Conservation (phyloP, 2,888 invertebrate genomes). For the Schizotus pectinicornis region DNA sequence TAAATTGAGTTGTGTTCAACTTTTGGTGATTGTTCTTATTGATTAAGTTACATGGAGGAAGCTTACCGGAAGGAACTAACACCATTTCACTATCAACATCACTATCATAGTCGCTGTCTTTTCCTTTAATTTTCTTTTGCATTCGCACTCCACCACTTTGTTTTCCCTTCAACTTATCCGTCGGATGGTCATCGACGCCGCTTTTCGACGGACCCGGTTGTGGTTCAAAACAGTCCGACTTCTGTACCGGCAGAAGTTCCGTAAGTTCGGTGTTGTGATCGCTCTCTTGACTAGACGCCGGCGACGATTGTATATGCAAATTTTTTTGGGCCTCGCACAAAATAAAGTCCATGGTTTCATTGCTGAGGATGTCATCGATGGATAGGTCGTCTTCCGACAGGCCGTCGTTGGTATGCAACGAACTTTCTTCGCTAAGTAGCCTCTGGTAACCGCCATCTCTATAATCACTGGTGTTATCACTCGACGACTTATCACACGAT, state of each 20-base stretch:
- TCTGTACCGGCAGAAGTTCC: slow-evolving; percentile 38
- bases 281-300: slow-evolving; percentile 33
- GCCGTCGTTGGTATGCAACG: slow-evolving; percentile 28
- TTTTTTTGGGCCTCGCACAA: slow-evolving; percentile 46
- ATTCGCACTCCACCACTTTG: not conserved
- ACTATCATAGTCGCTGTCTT: slow-evolving; percentile 30
- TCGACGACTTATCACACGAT: slow-evolving; percentile 10
- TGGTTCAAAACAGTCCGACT: slow-evolving; percentile 9
- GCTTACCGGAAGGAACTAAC: slow-evolving; percentile 56
- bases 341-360: slow-evolving; percentile 48
- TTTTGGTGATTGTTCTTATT: not conserved
- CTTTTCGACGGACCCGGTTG: slow-evolving; percentile 4
- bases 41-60: not conserved
- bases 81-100: slow-evolving; percentile 52
- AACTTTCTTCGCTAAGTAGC: slow-evolving; percentile 36
- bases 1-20: not conserved
- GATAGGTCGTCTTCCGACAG: slow-evolving; percentile 37
- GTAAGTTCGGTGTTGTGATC: slow-evolving; percentile 38
- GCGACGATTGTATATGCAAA: slow-evolving; percentile 47
- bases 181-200: slow-evolving; percentile 2
- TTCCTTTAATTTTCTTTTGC: not conserved
- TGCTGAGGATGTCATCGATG: slow-evolving; percentile 33
- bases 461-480: slow-evolving; percentile 24
- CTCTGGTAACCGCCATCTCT: slow-evolving; percentile 22
- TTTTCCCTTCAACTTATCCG: slow-evolving; percentile 9